These are phyloP conservation scores for Hartigia nigra DNA, from an alignment of 2,888 invertebrate species.

Conservation along the genomic window DNA sequence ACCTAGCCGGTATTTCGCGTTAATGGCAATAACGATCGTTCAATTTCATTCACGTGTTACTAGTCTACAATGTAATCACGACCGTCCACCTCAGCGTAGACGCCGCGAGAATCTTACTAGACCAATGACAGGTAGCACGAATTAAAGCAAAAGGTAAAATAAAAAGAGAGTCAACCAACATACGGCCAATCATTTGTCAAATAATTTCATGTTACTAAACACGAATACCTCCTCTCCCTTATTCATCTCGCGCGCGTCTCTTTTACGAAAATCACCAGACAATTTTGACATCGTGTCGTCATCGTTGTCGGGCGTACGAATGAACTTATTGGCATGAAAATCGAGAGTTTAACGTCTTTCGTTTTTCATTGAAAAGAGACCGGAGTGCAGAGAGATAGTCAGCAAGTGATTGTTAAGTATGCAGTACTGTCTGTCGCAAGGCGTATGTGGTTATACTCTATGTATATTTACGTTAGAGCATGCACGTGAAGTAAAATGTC, in stretches of 20 bases:
- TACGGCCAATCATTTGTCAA: slow-evolving; percentile 33
- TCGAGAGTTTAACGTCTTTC: not conserved
- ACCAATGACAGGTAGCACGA: not conserved
- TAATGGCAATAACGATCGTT: slow-evolving; percentile 50
- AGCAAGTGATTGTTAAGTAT: not conserved
- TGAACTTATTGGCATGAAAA: not conserved
- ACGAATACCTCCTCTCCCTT: not conserved
- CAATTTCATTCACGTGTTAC: slow-evolving; percentile 55
- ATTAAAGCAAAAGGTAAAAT: not conserved
- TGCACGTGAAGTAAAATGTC: not conserved
- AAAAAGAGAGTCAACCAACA: slow-evolving; percentile 29
- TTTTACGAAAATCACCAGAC: not conserved
- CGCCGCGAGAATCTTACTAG: slow-evolving; percentile 9
- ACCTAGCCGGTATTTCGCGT: slow-evolving; percentile 41
- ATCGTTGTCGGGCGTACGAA: not conserved
- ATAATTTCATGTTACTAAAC: not conserved
- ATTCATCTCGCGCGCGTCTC: slow-evolving; percentile 12
- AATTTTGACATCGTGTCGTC: not conserved
- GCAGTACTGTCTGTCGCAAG: not conserved
- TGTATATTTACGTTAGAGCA: slow-evolving; percentile 10
- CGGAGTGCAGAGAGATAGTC: not conserved
- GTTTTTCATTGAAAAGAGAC: not conserved
- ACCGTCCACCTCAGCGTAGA: slow-evolving; percentile 42
- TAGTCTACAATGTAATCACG: slow-evolving; percentile 50
- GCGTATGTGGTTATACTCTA: not conserved